A percentile compares a stretch with the other conserved stretches of the same genome.
Conservation (phyloP, 2,113 vertebrate genomes). For the Micromys minutus region DNA sequence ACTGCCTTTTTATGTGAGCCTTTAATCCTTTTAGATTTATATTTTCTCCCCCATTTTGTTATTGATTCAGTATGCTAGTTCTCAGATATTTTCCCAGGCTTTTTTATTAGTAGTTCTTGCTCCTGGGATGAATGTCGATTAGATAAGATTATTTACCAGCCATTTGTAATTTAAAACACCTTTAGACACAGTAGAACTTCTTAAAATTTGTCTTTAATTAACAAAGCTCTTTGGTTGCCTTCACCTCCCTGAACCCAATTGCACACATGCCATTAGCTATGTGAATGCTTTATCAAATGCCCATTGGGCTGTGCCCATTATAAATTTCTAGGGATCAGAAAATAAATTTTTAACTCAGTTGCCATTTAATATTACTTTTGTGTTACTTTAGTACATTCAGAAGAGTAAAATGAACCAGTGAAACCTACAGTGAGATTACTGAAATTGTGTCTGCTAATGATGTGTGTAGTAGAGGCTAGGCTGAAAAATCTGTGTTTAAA, state of each 20-base stretch:
- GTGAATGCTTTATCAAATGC: not conserved
- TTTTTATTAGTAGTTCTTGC: not conserved
- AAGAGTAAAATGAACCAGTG: not conserved
- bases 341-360: not conserved
- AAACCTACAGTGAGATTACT: not conserved
- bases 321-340: not conserved
- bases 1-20: not conserved
- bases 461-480: not conserved
- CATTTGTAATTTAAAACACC: not conserved
- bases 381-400: not conserved
- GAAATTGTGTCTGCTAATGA: not conserved
- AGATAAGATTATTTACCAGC: not conserved
- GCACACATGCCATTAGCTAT: not conserved
- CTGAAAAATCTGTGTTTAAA: not conserved
- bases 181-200: not conserved
- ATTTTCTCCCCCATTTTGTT: not conserved
- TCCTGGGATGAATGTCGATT: not conserved
- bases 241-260: not conserved
- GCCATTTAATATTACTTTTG: not conserved
- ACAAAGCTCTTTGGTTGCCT: not conserved
- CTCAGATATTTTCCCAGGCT: not conserved
- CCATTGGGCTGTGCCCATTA: not conserved
- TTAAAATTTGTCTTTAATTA: not conserved
- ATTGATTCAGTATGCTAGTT: not conserved
- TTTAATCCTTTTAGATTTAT: conserved; percentile 11